phyloP scores from a whole-genome alignment of 2,113 vertebrate genomes.

The Takifugu bimaculatus region DNA sequence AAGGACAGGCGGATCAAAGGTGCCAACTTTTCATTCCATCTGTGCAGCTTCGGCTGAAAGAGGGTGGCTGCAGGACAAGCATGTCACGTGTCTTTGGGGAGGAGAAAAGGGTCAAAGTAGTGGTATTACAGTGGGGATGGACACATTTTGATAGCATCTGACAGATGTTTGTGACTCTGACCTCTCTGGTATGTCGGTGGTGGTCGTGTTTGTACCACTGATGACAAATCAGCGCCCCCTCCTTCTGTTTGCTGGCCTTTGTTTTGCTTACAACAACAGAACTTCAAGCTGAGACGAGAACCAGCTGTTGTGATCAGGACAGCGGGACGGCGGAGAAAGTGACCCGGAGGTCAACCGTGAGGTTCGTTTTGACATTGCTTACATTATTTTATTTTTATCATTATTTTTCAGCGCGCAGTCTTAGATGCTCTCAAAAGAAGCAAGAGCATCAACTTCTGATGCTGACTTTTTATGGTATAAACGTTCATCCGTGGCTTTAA shows the following conservation, averaged over 20 bases:
- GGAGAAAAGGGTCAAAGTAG: too few species aligned
- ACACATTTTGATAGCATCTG: constrained; percentile 9
- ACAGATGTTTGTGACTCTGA: constrained; percentile 25
- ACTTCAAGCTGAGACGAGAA: constrained; percentile 24
- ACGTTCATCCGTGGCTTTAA: too few species aligned
- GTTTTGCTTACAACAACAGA: constrained; percentile 28
- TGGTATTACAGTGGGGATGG: neutral
- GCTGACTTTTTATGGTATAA: too few species aligned
- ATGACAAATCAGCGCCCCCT: constrained; percentile 27
- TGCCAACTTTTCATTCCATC: too few species aligned
- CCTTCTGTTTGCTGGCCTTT: constrained; percentile 39
- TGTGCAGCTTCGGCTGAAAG: too few species aligned
- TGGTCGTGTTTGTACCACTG: constrained; percentile 26
- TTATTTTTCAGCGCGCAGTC: too few species aligned
- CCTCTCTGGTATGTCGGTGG: constrained; percentile 17
- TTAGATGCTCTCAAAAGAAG: too few species aligned
- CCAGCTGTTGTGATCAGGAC: constrained; percentile 34
- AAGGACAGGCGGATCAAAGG: too few species aligned
- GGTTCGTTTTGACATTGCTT: neutral
- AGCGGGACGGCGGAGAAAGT: constrained; percentile 22
- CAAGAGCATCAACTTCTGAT: too few species aligned
- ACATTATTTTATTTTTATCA: too few species aligned
- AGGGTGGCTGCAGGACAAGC: too few species aligned
- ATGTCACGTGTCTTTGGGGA: too few species aligned
- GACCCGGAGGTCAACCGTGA: constrained; percentile 15